Evolutionary conservation across 2,888 invertebrate genomes (phyloP).

Genomic region (Gonocerus acuteangulatus): DNA sequence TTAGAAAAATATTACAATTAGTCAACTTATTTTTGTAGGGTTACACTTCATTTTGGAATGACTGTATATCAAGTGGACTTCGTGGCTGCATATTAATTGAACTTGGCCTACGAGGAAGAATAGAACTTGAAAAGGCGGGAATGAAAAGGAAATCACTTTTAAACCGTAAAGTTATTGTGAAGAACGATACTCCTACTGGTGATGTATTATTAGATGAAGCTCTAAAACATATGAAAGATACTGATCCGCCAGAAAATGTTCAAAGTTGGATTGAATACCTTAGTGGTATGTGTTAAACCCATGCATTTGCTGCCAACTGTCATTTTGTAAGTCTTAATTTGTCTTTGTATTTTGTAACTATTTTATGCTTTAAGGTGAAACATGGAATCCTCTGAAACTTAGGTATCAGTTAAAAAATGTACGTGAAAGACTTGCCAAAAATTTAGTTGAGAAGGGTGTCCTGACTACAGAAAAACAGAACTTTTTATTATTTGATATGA

Average conservation of each 20-base stretch:
- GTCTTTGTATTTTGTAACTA: too few relatives aligned
- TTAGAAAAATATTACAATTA: too few relatives aligned
- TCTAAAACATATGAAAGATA: constrained; percentile 95
- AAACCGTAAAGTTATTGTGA: constrained; percentile 69
- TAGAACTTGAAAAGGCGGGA: constrained; percentile 93
- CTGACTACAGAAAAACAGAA: constrained; percentile 99
- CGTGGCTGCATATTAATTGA: constrained; percentile 98
- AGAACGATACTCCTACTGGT: constrained; percentile 89
- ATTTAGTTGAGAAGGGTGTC: constrained; percentile 98
- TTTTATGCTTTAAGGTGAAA: constrained; percentile 64
- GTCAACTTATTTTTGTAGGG: constrained; percentile 54
- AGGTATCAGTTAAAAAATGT: constrained; percentile 98
- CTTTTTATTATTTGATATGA: constrained; percentile 99
- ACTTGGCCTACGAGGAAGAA: constrained; percentile 84
- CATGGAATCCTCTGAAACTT: constrained; percentile 98
- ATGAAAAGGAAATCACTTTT: constrained; percentile 89
- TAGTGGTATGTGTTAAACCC: constrained; percentile 64
- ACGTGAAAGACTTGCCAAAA: constrained; percentile 95
- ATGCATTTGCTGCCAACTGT: background rate
- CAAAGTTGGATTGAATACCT: constrained; percentile 99
- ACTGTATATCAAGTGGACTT: constrained; percentile 98
- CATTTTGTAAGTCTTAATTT: background rate
- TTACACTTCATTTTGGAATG: constrained; percentile 99
- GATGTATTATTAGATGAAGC: constrained; percentile 94
- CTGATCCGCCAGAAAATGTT: constrained; percentile 92